Evolutionary conservation across 2,113 vertebrate species (phyloP).

Genomic region (Origma solitaria): DNA sequence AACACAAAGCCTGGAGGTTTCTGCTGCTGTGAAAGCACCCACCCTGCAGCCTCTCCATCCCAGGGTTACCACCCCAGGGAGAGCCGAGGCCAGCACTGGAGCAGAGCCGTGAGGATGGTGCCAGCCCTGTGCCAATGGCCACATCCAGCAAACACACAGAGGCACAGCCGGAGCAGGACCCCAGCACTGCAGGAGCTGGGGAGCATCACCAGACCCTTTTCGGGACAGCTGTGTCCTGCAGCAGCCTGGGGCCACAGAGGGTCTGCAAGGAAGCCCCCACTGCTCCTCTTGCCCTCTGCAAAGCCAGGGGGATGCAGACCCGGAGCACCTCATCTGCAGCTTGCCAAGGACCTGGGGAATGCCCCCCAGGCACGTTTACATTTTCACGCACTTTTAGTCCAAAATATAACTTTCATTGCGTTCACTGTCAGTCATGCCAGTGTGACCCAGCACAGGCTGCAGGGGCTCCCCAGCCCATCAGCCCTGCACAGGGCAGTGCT

Average conservation of each 20-base stretch:
- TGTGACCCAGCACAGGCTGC: not conserved
- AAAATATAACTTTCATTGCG: not conserved
- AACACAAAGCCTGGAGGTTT: not conserved
- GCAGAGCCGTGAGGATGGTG: accelerated
- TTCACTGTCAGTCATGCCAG: accelerated
- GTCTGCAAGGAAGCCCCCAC: accelerated
- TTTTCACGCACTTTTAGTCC: not conserved
- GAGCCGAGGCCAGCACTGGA: accelerated
- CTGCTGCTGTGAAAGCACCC: not conserved
- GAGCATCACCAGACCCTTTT: accelerated
- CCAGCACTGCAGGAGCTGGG: not conserved
- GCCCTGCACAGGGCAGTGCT: accelerated
- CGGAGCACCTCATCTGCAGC: accelerated
- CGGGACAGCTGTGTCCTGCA: not conserved
- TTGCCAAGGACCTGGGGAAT: not conserved
- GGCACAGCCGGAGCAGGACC: accelerated
- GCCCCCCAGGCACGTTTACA: not conserved
- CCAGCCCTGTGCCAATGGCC: accelerated
- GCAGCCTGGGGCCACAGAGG: not conserved
- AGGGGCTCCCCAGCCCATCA: not conserved
- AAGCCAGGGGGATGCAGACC: not conserved
- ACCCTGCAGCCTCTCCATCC: not conserved
- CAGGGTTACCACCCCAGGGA: accelerated
- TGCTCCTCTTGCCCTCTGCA: not conserved
- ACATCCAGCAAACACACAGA: not conserved